These are phyloP conservation scores for Aepyceros melampus DNA, from an alignment of 2,113 vertebrate genomes.

Conservation along the genomic window DNA sequence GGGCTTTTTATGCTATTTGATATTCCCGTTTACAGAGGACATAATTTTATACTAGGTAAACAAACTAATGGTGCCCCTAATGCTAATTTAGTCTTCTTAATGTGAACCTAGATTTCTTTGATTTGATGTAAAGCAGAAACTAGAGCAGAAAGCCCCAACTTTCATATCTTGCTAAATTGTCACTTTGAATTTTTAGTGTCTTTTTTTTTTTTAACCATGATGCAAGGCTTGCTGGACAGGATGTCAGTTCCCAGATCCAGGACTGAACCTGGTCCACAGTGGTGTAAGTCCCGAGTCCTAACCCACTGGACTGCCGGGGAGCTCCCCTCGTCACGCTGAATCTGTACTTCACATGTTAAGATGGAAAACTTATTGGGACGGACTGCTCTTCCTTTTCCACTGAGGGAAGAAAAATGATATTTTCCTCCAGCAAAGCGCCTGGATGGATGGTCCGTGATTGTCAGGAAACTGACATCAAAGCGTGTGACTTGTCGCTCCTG, in stretches of 20 bases:
- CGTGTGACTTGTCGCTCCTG: rapidly evolving
- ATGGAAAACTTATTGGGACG: not conserved
- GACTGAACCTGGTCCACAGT: not conserved
- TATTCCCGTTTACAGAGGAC: slow-evolving; percentile 59
- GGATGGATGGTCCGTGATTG: too few relatives aligned
- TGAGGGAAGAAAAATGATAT: not conserved
- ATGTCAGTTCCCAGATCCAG: not conserved
- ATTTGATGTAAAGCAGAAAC: slow-evolving; percentile 48
- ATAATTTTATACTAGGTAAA: slow-evolving; percentile 67
- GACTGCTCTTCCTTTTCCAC: not conserved
- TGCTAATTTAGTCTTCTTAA: slow-evolving; percentile 61
- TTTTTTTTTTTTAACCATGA: not conserved
- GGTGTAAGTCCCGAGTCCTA: not conserved
- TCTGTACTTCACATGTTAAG: not conserved
- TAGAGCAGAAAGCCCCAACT: slow-evolving; percentile 6
- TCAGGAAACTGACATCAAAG: not conserved
- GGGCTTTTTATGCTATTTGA: slow-evolving; percentile 68
- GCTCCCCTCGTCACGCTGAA: not conserved
- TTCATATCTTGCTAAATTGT: not conserved
- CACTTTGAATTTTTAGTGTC: not conserved
- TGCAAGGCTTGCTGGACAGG: not conserved
- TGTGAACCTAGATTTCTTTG: slow-evolving; percentile 47
- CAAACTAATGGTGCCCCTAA: slow-evolving; percentile 58
- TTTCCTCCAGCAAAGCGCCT: not conserved
- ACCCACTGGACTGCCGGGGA: not conserved